These are phyloP conservation scores for Sarotherodon lohbergeri DNA, from an alignment of 2,113 vertebrate species.

Conservation along the genomic window DNA sequence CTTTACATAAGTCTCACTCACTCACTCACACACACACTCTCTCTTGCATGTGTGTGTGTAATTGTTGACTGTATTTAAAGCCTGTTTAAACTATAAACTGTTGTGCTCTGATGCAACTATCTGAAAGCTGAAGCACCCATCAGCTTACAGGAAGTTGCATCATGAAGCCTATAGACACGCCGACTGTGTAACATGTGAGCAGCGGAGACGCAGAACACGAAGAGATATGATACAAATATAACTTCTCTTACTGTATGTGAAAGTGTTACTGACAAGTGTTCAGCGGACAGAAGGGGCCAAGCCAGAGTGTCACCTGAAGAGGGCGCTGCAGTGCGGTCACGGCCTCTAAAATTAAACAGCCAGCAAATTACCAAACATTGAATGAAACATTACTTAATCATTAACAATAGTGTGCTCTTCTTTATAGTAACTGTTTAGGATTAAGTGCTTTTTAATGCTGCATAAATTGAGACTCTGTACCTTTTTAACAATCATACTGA, in stretches of 20 bases:
- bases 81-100: conserved; percentile 59
- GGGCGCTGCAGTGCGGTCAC: background rate
- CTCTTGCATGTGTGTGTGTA: background rate
- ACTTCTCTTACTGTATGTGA: background rate
- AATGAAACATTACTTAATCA: background rate
- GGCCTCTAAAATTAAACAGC: background rate
- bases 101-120: conserved; percentile 64
- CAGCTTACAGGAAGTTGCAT: conserved; percentile 69
- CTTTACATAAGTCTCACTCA: background rate
- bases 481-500: background rate
- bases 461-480: background rate
- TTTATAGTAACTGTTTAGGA: background rate
- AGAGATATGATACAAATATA: background rate
- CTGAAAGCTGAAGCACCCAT: conserved; percentile 54
- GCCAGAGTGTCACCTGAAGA: background rate
- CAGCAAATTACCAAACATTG: background rate
- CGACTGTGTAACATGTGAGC: conserved; percentile 26
- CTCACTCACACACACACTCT: background rate
- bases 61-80: conserved; percentile 55
- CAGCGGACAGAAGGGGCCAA: background rate
- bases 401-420: accelerated
- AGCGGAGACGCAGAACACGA: background rate
- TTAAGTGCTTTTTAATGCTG: background rate
- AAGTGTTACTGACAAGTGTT: background rate
- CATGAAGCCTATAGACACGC: conserved; percentile 60